A percentile compares a stretch with the other conserved stretches of the same genome.
These are phyloP conservation scores for Dasypolia templi DNA, from an alignment of 2,888 invertebrate genomes.

Conservation along the genomic window DNA sequence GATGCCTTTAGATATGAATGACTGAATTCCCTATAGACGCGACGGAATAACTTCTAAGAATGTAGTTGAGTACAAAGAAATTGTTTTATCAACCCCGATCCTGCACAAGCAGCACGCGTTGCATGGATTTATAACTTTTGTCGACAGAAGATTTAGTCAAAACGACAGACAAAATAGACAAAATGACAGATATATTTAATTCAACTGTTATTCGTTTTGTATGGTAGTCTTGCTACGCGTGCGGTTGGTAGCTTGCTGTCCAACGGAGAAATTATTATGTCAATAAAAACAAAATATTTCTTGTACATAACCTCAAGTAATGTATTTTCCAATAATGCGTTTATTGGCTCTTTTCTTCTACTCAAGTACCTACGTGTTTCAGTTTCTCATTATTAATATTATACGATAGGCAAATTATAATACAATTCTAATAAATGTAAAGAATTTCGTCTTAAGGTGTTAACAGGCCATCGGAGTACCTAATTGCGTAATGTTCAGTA, in stretches of 20 bases:
- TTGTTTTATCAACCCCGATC: background rate
- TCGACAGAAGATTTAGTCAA: too few species aligned
- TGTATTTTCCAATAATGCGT: background rate
- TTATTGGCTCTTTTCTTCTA: background rate
- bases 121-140: too few species aligned
- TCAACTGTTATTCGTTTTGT: too few species aligned
- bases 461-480: background rate
- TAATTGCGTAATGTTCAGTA: background rate
- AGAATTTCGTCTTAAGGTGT: background rate
- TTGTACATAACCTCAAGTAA: background rate
- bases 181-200: too few species aligned
- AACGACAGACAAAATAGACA: too few species aligned
- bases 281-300: too few species aligned
- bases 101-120: too few species aligned
- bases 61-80: background rate
- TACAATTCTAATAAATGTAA: background rate
- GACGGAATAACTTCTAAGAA: conserved; percentile 1
- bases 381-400: background rate
- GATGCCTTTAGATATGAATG: too few species aligned
- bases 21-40: too few species aligned
- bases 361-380: background rate
- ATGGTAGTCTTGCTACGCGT: too few species aligned
- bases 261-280: too few species aligned
- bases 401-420: background rate
- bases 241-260: too few species aligned